phyloP scores from a whole-genome alignment of 2,113 vertebrate genomes.

The Bubalus kerabau region DNA sequence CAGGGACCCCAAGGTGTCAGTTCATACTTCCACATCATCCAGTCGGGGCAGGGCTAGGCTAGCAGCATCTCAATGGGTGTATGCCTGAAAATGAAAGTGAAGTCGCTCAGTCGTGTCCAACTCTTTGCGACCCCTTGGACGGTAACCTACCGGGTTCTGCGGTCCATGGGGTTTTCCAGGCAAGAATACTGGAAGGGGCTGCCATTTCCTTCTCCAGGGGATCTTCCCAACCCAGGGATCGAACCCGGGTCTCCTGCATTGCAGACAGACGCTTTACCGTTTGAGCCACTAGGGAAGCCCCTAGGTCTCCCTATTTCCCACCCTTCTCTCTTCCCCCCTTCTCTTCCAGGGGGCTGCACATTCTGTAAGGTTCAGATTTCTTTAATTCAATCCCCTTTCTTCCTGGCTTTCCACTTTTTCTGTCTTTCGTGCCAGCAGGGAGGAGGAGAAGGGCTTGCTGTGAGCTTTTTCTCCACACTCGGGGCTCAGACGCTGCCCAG shows the following conservation, averaged over 20 bases:
- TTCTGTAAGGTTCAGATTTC: not conserved
- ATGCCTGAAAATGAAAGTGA: too few relatives aligned
- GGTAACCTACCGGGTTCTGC: too few relatives aligned
- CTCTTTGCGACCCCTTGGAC: too few relatives aligned
- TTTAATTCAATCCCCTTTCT: not conserved
- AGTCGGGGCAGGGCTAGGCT: accelerated
- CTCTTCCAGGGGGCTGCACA: not conserved
- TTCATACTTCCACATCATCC: not conserved
- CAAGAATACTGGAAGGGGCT: too few relatives aligned
- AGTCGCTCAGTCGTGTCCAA: too few relatives aligned
- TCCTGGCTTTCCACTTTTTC: not conserved
- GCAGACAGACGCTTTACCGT: too few relatives aligned
- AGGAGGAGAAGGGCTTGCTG: not conserved
- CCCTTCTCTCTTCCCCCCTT: not conserved
- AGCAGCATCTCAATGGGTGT: not conserved
- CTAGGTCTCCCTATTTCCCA: not conserved
- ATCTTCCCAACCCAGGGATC: too few relatives aligned
- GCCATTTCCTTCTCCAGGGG: too few relatives aligned
- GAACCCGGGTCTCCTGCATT: too few relatives aligned
- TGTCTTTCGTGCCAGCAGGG: not conserved
- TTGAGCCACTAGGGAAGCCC: too few relatives aligned
- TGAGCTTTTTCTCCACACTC: not conserved
- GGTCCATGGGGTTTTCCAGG: too few relatives aligned
- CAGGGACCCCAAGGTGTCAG: not conserved
- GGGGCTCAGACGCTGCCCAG: accelerated